Conservation (phyloP, 1,140 invertebrate species). For the Ostrea denselamellosa region DNA sequence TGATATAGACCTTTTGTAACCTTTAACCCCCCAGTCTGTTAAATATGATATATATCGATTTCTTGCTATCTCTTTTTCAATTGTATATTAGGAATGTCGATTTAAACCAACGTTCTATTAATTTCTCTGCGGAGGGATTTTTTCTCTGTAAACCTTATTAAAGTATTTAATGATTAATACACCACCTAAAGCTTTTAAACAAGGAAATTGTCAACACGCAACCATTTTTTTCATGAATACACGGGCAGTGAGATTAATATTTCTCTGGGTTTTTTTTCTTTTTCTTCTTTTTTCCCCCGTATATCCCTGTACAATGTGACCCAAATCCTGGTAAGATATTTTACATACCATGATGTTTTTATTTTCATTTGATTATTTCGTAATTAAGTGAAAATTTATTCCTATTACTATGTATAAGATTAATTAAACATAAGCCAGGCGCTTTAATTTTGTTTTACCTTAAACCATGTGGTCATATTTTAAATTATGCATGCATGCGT, state of each 20-base stretch:
- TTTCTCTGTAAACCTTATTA: conserved; percentile 1
- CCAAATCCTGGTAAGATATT: conserved; percentile 13
- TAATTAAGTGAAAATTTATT: not conserved
- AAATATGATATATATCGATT: conserved; percentile 37
- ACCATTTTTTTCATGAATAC: not conserved
- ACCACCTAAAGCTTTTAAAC: not conserved
- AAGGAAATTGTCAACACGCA: not conserved
- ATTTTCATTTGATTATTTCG: not conserved
- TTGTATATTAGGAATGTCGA: not conserved
- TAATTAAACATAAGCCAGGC: not conserved
- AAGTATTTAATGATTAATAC: conserved; percentile 26
- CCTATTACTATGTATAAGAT: not conserved
- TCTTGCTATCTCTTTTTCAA: conserved; percentile 5
- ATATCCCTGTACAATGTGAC: not conserved
- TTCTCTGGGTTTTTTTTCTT: not conserved
- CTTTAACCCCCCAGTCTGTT: not conserved
- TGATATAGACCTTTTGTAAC: not conserved
- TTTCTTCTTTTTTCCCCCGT: too few species aligned
- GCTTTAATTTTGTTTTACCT: not conserved
- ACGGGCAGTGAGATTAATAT: not conserved
- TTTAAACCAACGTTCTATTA: conserved; percentile 16
- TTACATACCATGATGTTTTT: not conserved
- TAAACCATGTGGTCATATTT: not conserved
- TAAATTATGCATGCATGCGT: conserved; percentile 19
- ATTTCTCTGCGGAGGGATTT: not conserved